Conservation (phyloP, 2,113 vertebrate species). For the Chloropsis cyanopogon region DNA sequence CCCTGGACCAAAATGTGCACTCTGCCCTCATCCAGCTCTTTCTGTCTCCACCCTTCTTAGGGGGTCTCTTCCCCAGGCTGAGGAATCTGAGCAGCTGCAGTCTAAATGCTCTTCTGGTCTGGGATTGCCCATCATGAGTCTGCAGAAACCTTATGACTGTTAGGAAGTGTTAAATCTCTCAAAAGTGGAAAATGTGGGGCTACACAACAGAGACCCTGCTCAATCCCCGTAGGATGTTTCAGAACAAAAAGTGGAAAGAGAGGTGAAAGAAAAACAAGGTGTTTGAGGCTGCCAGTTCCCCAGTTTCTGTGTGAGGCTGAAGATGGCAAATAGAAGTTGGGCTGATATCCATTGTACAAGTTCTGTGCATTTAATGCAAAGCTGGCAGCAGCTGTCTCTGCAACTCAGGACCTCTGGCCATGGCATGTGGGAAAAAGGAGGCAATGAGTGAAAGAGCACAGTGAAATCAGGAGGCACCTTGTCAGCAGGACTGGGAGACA, state of each 20-base stretch:
- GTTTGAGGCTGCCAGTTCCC: background rate
- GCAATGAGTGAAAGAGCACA: background rate
- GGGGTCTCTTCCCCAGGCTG: background rate
- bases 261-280: background rate
- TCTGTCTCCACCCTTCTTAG: background rate
- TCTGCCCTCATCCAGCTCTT: background rate
- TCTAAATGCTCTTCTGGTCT: background rate
- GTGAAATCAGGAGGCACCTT: background rate
- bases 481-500: background rate
- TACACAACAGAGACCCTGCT: background rate
- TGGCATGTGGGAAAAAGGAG: background rate
- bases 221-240: background rate
- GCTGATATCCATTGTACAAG: background rate
- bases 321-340: background rate
- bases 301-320: background rate
- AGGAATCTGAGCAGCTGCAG: background rate
- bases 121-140: background rate
- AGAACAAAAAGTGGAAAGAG: background rate
- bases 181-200: background rate
- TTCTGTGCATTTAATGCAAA: background rate
- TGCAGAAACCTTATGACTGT: background rate
- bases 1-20: background rate
- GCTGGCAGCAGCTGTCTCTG: background rate
- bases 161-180: background rate
- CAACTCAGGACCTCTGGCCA: background rate